Evolutionary conservation across 2,113 vertebrate genomes (phyloP).

Genomic region (Bambusicola thoracicus): DNA sequence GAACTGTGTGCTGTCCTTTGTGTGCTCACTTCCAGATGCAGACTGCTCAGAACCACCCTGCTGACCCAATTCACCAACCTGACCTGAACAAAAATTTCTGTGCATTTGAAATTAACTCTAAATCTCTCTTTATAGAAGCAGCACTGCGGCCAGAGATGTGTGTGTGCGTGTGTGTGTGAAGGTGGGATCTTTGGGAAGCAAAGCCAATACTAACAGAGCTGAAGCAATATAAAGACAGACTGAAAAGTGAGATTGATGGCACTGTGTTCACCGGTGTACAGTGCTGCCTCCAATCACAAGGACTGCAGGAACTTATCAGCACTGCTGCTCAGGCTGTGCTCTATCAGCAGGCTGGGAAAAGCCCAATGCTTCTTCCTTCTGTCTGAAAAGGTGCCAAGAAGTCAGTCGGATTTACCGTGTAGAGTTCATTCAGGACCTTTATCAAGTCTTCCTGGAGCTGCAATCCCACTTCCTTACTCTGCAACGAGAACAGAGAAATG

Average conservation of each 20-base stretch:
- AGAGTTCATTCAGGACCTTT: slow-evolving; percentile 97
- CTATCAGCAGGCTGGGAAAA: neutral
- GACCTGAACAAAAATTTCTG: accelerated
- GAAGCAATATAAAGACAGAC: neutral
- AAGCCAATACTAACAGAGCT: neutral
- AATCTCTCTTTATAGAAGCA: accelerated
- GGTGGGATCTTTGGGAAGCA: neutral
- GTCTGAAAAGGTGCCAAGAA: slow-evolving; percentile 32
- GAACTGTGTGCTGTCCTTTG: neutral
- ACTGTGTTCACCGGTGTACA: neutral
- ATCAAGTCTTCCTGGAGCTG: slow-evolving; percentile 97
- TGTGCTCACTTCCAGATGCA: neutral
- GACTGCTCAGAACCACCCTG: neutral
- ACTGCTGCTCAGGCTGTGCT: neutral
- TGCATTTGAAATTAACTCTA: accelerated
- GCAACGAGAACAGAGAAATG: slow-evolving; percentile 72
- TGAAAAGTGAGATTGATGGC: neutral
- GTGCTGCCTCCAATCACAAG: neutral
- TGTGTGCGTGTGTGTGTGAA: accelerated
- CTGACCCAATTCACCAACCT: neutral
- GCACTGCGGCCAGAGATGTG: neutral
- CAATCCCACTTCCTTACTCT: slow-evolving; percentile 97
- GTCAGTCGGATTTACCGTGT: slow-evolving; percentile 85
- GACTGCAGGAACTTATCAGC: neutral
- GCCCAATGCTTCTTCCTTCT: slow-evolving; percentile 40